These are phyloP conservation scores for Acanthosepion lycidas DNA, from an alignment of 2,888 invertebrate species.

Conservation along the genomic window DNA sequence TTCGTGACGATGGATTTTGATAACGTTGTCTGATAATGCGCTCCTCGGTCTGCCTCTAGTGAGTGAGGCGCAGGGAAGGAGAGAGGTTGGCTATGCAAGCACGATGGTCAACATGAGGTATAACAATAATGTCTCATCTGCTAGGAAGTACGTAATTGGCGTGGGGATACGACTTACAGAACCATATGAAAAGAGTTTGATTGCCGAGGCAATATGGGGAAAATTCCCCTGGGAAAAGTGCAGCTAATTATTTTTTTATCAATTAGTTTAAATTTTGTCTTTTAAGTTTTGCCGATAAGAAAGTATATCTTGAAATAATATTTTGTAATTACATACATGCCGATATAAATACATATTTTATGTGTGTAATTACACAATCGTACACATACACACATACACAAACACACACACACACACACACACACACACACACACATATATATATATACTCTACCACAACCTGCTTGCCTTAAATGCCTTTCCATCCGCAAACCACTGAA, in stretches of 20 bases:
- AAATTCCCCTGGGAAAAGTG: background rate
- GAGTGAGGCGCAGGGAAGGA: background rate
- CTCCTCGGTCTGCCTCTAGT: background rate
- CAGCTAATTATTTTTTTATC: conserved; percentile 3
- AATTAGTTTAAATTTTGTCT: conserved; percentile 33
- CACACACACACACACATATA: background rate
- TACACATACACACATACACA: background rate
- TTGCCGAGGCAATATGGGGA: background rate
- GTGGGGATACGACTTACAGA: background rate
- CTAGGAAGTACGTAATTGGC: background rate
- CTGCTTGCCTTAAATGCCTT: too few species aligned
- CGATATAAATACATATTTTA: background rate
- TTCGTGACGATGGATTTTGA: background rate
- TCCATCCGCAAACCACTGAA: too few species aligned
- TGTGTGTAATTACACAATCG: background rate
- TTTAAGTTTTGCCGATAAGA: background rate
- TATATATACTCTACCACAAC: background rate
- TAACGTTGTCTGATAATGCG: background rate
- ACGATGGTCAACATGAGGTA: background rate
- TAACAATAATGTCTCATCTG: background rate
- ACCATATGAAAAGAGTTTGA: background rate
- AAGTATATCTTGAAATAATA: background rate
- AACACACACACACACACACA: background rate
- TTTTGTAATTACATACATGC: conserved; percentile 33
- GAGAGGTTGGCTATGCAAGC: background rate